A percentile compares a stretch with the other conserved stretches of the same genome.
Evolutionary conservation across 2,888 invertebrate genomes (phyloP).

Genomic region (Luperina testacea): DNA sequence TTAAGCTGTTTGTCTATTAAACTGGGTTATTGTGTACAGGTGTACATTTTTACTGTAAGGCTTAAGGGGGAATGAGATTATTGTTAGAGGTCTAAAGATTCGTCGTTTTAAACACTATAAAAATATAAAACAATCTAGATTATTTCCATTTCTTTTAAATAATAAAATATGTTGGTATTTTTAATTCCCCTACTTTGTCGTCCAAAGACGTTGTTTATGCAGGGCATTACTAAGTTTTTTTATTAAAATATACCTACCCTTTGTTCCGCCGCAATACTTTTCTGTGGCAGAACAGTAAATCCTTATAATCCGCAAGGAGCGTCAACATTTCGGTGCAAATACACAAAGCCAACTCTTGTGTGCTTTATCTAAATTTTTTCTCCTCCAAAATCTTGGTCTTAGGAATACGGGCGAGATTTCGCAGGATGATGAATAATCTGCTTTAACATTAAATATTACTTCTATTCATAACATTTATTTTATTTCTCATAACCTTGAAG

Average conservation of each 20-base stretch:
- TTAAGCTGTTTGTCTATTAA: conserved; percentile 65
- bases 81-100: not conserved
- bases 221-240: conserved; percentile 43
- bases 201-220: conserved; percentile 34
- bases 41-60: conserved; percentile 5
- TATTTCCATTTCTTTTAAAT: not conserved
- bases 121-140: not conserved
- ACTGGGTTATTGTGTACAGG: conserved; percentile 29
- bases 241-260: conserved; percentile 58
- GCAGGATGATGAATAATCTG: conserved; percentile 52
- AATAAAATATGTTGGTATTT: conserved; percentile 8
- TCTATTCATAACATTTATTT: not conserved
- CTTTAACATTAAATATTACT: conserved; percentile 57
- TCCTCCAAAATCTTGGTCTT: conserved; percentile 62
- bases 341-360: conserved; percentile 67
- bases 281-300: conserved; percentile 70
- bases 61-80: not conserved
- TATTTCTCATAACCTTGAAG: not conserved
- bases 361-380: conserved; percentile 68
- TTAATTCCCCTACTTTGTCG: conserved; percentile 9
- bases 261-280: conserved; percentile 65
- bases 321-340: conserved; percentile 74
- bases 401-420: conserved; percentile 50
- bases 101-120: not conserved
- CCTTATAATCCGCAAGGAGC: conserved; percentile 72